A percentile compares a stretch with the other conserved stretches of the same genome.
Conservation (phyloP, 2,888 invertebrate species). For the Eilema caniola region DNA sequence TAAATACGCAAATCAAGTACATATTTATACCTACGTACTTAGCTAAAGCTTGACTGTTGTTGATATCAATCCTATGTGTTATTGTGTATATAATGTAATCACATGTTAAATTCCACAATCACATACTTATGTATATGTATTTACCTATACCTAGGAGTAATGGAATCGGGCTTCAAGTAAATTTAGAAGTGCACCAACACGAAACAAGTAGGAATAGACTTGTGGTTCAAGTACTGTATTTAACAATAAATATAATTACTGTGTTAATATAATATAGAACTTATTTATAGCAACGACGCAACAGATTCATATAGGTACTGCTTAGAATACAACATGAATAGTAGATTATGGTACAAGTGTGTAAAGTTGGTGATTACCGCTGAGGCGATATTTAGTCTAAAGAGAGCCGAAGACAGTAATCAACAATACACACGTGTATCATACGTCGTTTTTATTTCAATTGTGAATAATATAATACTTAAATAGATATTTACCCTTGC, state of each 20-base stretch:
- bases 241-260: constrained; percentile 73
- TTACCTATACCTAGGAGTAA: constrained; percentile 65
- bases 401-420: too few relatives aligned
- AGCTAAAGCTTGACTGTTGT: constrained; percentile 84
- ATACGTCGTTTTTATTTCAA: too few relatives aligned
- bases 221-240: constrained; percentile 78
- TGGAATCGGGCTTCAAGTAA: constrained; percentile 76
- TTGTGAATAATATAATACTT: too few relatives aligned
- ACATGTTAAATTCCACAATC: constrained; percentile 84
- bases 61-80: constrained; percentile 83
- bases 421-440: too few relatives aligned
- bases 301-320: constrained; percentile 65
- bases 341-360: too few relatives aligned
- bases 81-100: constrained; percentile 85
- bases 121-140: constrained; percentile 70
- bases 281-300: constrained; percentile 61
- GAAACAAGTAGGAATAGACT: constrained; percentile 78
- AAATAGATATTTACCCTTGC: too few relatives aligned
- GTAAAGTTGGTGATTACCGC: too few relatives aligned
- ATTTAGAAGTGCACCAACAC: constrained; percentile 84
- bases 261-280: constrained; percentile 64
- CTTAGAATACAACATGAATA: background rate
- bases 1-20: constrained; percentile 58
- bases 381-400: too few relatives aligned
- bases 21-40: constrained; percentile 63